Evolutionary conservation across 2,113 vertebrate species (phyloP), one percentile per base, ranked within the genome.

Genomic region (Perca schrenkii): DNA sequence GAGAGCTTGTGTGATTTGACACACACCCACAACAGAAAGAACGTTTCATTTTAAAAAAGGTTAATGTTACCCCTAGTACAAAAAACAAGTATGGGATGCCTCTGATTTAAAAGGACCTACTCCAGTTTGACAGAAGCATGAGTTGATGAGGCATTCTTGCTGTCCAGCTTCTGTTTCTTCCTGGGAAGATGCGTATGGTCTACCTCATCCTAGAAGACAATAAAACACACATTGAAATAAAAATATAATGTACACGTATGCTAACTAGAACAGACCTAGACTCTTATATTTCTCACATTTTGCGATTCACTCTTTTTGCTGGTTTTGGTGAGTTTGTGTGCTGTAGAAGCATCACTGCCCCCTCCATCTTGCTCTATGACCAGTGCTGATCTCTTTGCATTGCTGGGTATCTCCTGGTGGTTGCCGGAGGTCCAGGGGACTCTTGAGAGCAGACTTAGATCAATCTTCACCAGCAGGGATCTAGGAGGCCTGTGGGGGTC

Each of bases 401-500:
- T 87, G 63, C 66, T 54, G 82, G 85, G 28, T 10, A 17, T 46
- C 50, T 72, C 73, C 66, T 52, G 78, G 34, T 31, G 75, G 25
- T 6, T 69, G 79, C 62, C 13, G 15, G 78, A 34, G 17, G 5
- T 61, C 65, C 82, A 91, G 6, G 98, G 98, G 4, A 98, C 68
- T 85, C 94, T 95, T 2, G 94, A 94, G 6, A 99, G 95, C n/a
- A 97, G 93, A 69, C 89, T 80, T 0, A 99, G 93, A 19, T 95
- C 78, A 65, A 99, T 97, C 95, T 97, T 99, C 73, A 99, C 98
- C 84, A 97, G 3, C 19, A 99, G 93, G 31, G 87, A 80, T 1
- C 19, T 82, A 0, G 63, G 72, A 60, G 34, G 1, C 67, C 16
- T 67, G 0, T 69, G 68, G 0, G 43, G 21, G 16, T 91, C 93